phyloP scores from a whole-genome alignment of 2,888 invertebrate genomes.

The Platycheirus albimanus region DNA sequence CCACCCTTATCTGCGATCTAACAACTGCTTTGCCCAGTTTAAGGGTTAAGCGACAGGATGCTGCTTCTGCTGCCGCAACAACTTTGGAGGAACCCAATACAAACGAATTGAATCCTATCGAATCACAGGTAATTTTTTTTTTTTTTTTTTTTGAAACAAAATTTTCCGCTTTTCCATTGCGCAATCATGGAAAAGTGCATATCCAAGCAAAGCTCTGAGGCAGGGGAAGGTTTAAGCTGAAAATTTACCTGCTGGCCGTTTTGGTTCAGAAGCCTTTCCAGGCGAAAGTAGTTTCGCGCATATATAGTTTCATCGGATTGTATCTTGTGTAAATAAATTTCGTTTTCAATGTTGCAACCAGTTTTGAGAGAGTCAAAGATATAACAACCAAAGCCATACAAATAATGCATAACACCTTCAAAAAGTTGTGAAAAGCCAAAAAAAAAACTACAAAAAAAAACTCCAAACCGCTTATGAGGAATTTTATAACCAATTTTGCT shows the following conservation, averaged over 20 bases:
- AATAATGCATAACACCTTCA: slow-evolving; percentile 62
- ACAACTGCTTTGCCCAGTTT: slow-evolving; percentile 78
- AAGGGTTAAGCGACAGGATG: slow-evolving; percentile 78
- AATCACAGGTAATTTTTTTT: slow-evolving; percentile 80
- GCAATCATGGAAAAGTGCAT: slow-evolving; percentile 41
- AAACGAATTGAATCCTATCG: slow-evolving; percentile 80
- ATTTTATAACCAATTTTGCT: slow-evolving; percentile 59
- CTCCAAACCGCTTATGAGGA: slow-evolving; percentile 5
- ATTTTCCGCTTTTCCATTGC: slow-evolving; percentile 61
- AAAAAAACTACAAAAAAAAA: background rate
- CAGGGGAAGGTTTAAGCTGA: slow-evolving; percentile 14
- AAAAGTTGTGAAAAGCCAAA: slow-evolving; percentile 60
- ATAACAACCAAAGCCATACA: slow-evolving; percentile 38
- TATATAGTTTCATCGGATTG: slow-evolving; percentile 22
- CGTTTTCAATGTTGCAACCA: slow-evolving; percentile 67
- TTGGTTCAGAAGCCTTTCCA: slow-evolving; percentile 38
- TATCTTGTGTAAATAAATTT: slow-evolving; percentile 54
- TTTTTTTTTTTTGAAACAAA: slow-evolving; percentile 1
- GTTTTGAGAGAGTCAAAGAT: slow-evolving; percentile 21
- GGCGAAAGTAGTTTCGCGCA: slow-evolving; percentile 69
- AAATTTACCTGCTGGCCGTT: slow-evolving; percentile 32
- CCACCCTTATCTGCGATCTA: slow-evolving; percentile 76
- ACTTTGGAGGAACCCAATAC: slow-evolving; percentile 71
- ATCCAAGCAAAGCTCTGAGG: slow-evolving; percentile 55
- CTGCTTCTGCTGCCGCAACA: slow-evolving; percentile 73